A percentile compares a stretch with the other conserved stretches of the same genome.
Evolutionary conservation across 2,888 invertebrate genomes (phyloP).

Genomic region (Physocephala rufipes): DNA sequence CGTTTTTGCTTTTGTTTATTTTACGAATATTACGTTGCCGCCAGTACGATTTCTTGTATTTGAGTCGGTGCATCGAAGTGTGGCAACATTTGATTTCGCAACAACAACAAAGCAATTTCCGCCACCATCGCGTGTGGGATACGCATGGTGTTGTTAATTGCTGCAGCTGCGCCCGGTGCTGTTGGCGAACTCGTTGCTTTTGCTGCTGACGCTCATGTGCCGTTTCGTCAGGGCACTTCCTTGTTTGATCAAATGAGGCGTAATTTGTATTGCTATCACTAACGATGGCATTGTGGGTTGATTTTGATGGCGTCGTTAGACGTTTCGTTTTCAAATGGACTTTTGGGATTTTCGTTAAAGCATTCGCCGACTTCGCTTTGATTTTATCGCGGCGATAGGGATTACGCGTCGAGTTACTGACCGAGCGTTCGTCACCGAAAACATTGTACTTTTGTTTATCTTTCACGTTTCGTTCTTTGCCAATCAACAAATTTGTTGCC

Average conservation of each 20-base stretch:
- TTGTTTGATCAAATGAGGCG: constrained; percentile 55
- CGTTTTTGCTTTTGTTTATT: constrained; percentile 30
- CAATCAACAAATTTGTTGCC: constrained; percentile 51
- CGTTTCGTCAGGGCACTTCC: constrained; percentile 45
- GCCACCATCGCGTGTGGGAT: neutral
- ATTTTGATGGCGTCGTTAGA: constrained; percentile 11
- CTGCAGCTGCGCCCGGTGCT: neutral
- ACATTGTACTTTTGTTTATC: constrained; percentile 48
- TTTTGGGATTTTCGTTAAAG: constrained; percentile 18
- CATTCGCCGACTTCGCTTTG: constrained; percentile 42
- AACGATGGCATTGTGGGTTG: constrained; percentile 34
- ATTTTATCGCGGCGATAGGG: constrained; percentile 48
- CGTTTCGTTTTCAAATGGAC: constrained; percentile 15
- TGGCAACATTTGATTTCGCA: constrained; percentile 2
- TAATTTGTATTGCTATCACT: constrained; percentile 52
- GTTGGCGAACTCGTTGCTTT: neutral
- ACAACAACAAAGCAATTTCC: constrained; percentile 12
- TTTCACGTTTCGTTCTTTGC: constrained; percentile 48
- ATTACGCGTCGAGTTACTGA: constrained; percentile 46
- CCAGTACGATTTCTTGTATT: constrained; percentile 37
- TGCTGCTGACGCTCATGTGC: constrained; percentile 16
- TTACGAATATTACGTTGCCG: constrained; percentile 27
- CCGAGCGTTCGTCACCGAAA: constrained; percentile 47
- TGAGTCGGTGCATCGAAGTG: constrained; percentile 14
- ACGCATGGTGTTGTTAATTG: neutral